Evolutionary conservation across 2,797 vertebrate species (phyloP), one percentile per base, ranked within the genome.

Genomic region (Natrix natrix): DNA sequence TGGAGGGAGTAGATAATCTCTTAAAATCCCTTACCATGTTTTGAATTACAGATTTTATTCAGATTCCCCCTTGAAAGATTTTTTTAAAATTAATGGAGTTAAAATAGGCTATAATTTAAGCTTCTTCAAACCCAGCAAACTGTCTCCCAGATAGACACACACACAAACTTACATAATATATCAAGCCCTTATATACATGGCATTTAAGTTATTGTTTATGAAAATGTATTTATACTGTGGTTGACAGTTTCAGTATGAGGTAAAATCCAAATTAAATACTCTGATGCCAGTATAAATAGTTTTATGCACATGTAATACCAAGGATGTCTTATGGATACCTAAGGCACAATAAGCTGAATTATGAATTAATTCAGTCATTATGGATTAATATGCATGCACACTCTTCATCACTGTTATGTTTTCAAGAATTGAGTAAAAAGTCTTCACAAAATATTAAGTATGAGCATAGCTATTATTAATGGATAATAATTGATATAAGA

Each of bases 401-500:
- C 8, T 22, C 17, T 78, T 43, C 17, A 78, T 22, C 37, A 12
- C 74, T 10, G 8, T 78, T 78, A 43, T 43, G 20, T 78, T 78
- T 43, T 37, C 8, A 78, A 78, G 8, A 48, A 22, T 3, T 78
- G 17, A 43, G 32, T 74, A 74, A 74, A 32, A 37, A 74, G 8
- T 22, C 37, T 78, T 78, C 1, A 4, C 74, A 78, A 7, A 74
- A n/a, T 28, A 66, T 66, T 66, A n/a, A 37, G 32, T 74, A 2
- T 74, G 32, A 74, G 69, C 32, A 17, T 37, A 7, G 7, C 32
- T 16, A 74, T 37, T 74, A 37, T 37, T 37, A 37, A 16, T 83
- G 69, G 11, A 66, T n/a, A 32, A 20, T 28, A 66, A 20, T 2
- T 26, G 37, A 78, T 14, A 61, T n/a, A 61, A 11, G 0, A 0